These are phyloP conservation scores for Actinemys pallida DNA, from an alignment of 2,113 vertebrate species.

Conservation along the genomic window DNA sequence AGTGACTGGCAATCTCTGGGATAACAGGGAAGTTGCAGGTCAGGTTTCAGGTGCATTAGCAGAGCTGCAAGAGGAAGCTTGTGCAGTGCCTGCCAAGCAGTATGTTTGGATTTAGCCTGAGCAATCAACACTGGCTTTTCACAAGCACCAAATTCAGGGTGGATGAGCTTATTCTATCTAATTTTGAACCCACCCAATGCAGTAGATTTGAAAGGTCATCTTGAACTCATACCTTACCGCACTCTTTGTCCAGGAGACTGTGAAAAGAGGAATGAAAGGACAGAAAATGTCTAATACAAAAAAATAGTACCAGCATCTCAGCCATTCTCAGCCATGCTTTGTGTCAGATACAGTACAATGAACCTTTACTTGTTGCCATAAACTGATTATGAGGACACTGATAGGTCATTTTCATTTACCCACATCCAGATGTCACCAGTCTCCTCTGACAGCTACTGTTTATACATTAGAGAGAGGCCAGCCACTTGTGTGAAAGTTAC, in stretches of 20 bases:
- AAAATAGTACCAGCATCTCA: background rate
- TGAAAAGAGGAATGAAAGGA: background rate
- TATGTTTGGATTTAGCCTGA: background rate
- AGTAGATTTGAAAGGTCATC: background rate
- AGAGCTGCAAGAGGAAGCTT: background rate
- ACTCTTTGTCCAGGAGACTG: background rate
- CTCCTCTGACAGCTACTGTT: background rate
- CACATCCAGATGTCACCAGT: background rate
- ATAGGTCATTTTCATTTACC: background rate
- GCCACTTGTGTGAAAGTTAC: background rate
- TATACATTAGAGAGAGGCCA: background rate
- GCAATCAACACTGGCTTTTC: background rate
- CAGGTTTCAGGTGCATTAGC: background rate
- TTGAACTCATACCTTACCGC: background rate
- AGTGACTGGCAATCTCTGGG: background rate
- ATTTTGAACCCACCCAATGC: background rate
- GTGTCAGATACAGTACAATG: background rate
- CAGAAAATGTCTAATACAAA: background rate
- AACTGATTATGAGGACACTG: background rate
- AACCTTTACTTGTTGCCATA: background rate
- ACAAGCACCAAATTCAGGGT: accelerated
- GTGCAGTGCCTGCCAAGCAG: background rate
- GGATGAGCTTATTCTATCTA: background rate
- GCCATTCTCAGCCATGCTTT: background rate
- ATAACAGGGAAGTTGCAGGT: background rate